phyloP scores from a whole-genome alignment of 1,140 invertebrate genomes.

The Liolophura sinensis region DNA sequence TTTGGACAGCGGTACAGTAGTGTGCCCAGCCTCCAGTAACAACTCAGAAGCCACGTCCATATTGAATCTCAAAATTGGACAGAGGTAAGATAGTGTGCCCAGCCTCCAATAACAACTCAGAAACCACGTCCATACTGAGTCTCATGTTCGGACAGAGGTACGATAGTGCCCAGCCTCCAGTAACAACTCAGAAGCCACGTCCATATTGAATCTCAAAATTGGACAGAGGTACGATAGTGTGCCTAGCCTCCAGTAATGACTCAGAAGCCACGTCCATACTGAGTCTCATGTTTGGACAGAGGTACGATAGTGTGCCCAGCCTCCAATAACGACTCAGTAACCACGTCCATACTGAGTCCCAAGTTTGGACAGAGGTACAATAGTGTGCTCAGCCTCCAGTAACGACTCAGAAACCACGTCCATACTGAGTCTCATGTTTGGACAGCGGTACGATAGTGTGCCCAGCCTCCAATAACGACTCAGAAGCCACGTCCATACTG shows the following conservation, averaged over 20 bases:
- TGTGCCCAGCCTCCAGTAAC: neutral
- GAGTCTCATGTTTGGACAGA: slow-evolving; percentile 97
- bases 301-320: no score
- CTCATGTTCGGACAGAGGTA: slow-evolving; percentile 96
- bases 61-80: neutral
- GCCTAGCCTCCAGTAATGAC: slow-evolving; percentile 98
- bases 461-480: no score
- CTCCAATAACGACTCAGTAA: no score
- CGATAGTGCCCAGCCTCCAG: neutral
- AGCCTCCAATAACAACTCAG: slow-evolving; percentile 98
- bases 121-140: slow-evolving; percentile 99
- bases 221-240: no score
- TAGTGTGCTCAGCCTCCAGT: no score
- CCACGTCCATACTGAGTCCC: no score
- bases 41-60: neutral
- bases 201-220: neutral
- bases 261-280: slow-evolving; percentile 98
- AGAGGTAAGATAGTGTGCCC: no score
- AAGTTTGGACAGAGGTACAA: no score
- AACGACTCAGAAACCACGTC: no score
- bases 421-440: no score
- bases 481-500: no score
- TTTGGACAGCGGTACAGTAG: slow-evolving; percentile 91
- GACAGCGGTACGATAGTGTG: no score
- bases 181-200: neutral